Base-by-base conservation (phyloP, 2,888 invertebrate species). In the Belgica antarctica region DNA sequence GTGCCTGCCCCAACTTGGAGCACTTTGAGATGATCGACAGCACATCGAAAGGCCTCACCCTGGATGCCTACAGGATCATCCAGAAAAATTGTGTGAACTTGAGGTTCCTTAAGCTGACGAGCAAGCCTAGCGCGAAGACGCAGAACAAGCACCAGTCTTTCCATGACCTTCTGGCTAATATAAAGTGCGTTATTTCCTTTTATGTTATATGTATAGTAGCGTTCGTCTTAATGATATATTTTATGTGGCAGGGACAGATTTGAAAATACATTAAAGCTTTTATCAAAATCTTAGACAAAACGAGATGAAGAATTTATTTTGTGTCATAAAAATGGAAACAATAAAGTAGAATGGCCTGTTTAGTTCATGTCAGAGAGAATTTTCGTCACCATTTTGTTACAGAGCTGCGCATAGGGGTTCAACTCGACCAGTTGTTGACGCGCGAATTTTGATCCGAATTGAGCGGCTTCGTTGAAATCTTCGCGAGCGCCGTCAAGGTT, bases 401-500 rank as follows among this genome's bases (percentile, higher is more conserved):
- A 97, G 68, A 96, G 84, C 0, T 95, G 96, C 2, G 96, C 96
- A 77, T 95, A 96, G 0, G 96, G 96, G 81, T 97, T 96, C 77
- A 95, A 78, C 76, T 92, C 88, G 2, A 94, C 88, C 79, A 88
- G 89, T 84, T 89, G 91, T 76, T 88, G 86, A 77, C 88, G 92
- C 19, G 96, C 96, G 81, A 96, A 96, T 72, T 84, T 85, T 74
- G 91, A 94, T 19, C 96, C 96, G 62, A 93, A 80, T 73, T 85
- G 82, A 0, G 94, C 90, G 0, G 96, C 94, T 70, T 83, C 83
- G 73, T 87, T 82, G 76, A 95, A 95, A 76, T 92, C 92, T 0
- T 79, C 77, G 73, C 85, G 83, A 0, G 96, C 95, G 2, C 83
- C 84, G 10, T 89, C 88, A 19, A 86, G 82, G 17, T 85, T 80